Evolutionary conservation across 2,113 vertebrate genomes (phyloP).

Genomic region (Nanorana parkeri): DNA sequence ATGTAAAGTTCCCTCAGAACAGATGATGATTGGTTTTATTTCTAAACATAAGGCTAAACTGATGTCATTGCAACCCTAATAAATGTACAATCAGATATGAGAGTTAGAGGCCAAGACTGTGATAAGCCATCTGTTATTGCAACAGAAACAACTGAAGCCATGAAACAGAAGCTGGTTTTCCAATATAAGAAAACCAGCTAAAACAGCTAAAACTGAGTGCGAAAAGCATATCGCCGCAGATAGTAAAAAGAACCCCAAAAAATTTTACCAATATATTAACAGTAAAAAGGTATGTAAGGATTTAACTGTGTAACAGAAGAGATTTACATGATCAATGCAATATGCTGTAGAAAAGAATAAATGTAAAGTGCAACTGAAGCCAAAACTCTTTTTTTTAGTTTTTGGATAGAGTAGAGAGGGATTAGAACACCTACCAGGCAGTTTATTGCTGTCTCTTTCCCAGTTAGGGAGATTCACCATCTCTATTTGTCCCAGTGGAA

Average conservation of each 20-base stretch:
- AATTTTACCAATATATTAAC: too few relatives aligned
- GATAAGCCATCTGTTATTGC: slow-evolving; percentile 24
- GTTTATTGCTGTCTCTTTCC: too few relatives aligned
- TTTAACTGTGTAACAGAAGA: slow-evolving; percentile 7
- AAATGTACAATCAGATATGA: neutral
- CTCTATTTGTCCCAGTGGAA: too few relatives aligned
- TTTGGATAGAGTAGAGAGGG: too few relatives aligned
- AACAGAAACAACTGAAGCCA: slow-evolving; percentile 11
- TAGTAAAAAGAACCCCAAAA: too few relatives aligned
- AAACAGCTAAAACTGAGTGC: too few relatives aligned
- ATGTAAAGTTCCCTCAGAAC: too few relatives aligned
- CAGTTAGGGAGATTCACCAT: too few relatives aligned
- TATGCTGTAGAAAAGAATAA: slow-evolving; percentile 35
- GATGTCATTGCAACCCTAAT: neutral
- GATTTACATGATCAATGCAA: slow-evolving; percentile 24
- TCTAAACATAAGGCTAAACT: neutral
- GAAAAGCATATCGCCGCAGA: too few relatives aligned
- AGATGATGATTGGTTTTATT: neutral
- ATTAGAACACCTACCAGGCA: too few relatives aligned
- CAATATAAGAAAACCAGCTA: slow-evolving; percentile 5
- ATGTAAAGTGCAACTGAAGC: too few relatives aligned
- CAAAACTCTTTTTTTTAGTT: too few relatives aligned
- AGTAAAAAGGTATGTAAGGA: slow-evolving; percentile 21
- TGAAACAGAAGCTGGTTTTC: slow-evolving; percentile 25
- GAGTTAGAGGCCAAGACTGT: neutral